Conservation (phyloP, 2,888 invertebrate species). For the Ophion obscuratus region DNA sequence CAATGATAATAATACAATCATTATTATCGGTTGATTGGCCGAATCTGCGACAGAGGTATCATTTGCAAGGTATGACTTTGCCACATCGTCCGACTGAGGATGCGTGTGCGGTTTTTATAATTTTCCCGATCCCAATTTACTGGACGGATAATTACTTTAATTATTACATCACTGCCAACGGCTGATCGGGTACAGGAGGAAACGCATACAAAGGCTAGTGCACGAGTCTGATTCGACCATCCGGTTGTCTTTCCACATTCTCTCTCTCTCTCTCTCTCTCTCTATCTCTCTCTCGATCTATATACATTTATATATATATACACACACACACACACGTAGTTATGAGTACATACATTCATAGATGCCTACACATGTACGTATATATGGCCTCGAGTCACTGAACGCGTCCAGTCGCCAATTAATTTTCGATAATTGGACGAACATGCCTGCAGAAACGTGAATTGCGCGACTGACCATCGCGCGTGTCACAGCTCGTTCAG, state of each 20-base stretch:
- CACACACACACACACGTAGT: background rate
- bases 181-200: conserved; percentile 74
- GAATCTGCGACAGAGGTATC: conserved; percentile 20
- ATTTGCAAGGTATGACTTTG: background rate
- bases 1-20: conserved; percentile 20
- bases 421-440: conserved; percentile 84
- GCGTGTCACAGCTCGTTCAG: conserved; percentile 29
- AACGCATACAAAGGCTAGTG: conserved; percentile 49
- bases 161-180: conserved; percentile 82
- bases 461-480: conserved; percentile 59
- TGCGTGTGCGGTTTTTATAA: conserved; percentile 2
- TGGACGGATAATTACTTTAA: conserved; percentile 82
- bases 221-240: conserved; percentile 49
- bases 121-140: conserved; percentile 73
- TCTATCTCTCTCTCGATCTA: background rate
- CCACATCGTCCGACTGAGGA: conserved; percentile 22
- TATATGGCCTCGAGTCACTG: conserved; percentile 60
- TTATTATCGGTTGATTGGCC: conserved; percentile 37
- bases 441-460: conserved; percentile 69
- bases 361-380: conserved; percentile 12
- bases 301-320: background rate
- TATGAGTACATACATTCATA: background rate
- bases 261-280: background rate
- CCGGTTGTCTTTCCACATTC: conserved; percentile 16
- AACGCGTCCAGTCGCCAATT: conserved; percentile 77